Conservation (phyloP, 64 coral and sea anemone species). For the Pocillopora verrucosa region DNA sequence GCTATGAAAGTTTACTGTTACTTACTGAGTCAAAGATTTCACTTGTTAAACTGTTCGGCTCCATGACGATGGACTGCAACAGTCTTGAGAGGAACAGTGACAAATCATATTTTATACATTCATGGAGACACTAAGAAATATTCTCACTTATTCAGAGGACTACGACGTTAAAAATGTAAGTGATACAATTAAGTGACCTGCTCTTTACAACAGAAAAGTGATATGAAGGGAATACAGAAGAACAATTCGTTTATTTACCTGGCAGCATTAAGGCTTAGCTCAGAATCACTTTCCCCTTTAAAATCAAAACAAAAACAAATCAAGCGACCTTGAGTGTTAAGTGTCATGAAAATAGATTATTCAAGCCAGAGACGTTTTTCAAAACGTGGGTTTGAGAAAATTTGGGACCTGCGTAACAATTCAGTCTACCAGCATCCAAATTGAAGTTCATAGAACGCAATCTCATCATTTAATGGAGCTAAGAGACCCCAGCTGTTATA, state of each 20-base stretch:
- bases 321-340: not conserved
- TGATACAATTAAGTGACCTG: too few species aligned
- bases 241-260: slow-evolving; percentile 26
- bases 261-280: slow-evolving; percentile 51
- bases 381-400: too few species aligned
- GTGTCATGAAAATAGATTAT: too few species aligned
- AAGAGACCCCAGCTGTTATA: too few species aligned
- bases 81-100: slow-evolving; percentile 1
- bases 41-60: slow-evolving; percentile 43
- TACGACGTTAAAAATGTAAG: too few species aligned
- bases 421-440: too few species aligned
- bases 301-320: not conserved
- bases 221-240: not conserved
- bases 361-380: too few species aligned
- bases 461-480: too few species aligned
- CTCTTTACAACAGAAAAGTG: too few species aligned
- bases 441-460: too few species aligned
- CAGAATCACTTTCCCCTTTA: slow-evolving; percentile 49
- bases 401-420: too few species aligned
- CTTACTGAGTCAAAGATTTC: slow-evolving; percentile 38
- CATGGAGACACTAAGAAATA: not conserved
- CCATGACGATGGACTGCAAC: slow-evolving; percentile 66
- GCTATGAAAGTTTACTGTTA: not conserved
- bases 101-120: not conserved
- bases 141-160: too few species aligned